These are phyloP conservation scores for Mormyrus hasselquistii DNA, from an alignment of 2,797 vertebrate species.

Conservation along the genomic window DNA sequence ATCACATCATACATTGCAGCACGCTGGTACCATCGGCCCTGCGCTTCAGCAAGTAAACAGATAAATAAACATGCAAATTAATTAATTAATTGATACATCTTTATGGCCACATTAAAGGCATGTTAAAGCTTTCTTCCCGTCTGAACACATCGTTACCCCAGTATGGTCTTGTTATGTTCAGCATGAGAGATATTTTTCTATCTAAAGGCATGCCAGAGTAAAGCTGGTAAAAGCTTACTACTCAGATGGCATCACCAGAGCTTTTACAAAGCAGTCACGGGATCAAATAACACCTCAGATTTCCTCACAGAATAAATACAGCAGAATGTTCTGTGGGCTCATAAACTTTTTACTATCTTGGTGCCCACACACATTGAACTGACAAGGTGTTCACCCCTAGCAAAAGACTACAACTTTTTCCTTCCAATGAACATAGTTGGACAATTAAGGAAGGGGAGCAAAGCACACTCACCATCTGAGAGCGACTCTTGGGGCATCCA, in stretches of 20 bases:
- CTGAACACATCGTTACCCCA: neutral
- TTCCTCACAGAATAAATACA: neutral
- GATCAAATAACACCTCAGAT: neutral
- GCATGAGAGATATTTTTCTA: neutral
- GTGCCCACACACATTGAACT: slow-evolving; percentile 1
- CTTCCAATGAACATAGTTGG: slow-evolving; percentile 32
- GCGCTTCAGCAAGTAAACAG: neutral
- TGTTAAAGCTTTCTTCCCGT: neutral
- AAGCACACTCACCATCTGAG: slow-evolving; percentile 89
- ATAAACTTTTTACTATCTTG: neutral
- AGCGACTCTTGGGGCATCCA: slow-evolving; percentile 89
- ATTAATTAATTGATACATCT: neutral
- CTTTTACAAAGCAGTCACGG: neutral
- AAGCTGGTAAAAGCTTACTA: neutral
- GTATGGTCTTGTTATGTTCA: neutral
- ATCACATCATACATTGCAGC: neutral
- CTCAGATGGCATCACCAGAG: neutral
- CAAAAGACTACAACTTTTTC: slow-evolving; percentile 22
- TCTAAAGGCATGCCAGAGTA: neutral
- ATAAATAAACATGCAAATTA: neutral
- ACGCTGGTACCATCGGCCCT: neutral
- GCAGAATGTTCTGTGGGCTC: neutral
- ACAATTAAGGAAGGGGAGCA: neutral
- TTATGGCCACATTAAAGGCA: neutral
- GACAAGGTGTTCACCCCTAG: slow-evolving; percentile 17